Evolutionary conservation across 2,113 vertebrate species (phyloP).

Genomic region (Mobula birostris): DNA sequence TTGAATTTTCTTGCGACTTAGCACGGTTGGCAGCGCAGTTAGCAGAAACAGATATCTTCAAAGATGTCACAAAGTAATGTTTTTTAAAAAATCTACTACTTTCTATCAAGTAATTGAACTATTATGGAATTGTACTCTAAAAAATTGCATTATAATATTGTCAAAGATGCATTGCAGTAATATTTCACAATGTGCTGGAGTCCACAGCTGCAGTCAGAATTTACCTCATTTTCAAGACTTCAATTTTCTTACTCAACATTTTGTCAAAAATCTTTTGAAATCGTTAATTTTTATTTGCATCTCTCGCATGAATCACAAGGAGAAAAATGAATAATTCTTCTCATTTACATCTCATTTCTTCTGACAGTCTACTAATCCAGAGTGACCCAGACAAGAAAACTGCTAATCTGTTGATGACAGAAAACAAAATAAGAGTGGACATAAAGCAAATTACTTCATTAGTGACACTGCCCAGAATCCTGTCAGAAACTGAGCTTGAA

Average conservation of each 20-base stretch:
- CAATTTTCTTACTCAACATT: background rate
- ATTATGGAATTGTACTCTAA: background rate
- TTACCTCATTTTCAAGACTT: background rate
- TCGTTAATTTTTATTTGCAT: conserved; percentile 41
- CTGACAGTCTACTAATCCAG: conserved; percentile 53
- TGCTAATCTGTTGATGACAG: conserved; percentile 57
- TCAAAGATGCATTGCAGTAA: background rate
- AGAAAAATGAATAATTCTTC: conserved; percentile 47
- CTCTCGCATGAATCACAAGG: conserved; percentile 43
- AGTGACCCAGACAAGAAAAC: conserved; percentile 49
- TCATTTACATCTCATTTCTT: conserved; percentile 49
- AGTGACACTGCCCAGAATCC: conserved; percentile 47
- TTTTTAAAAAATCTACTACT: background rate
- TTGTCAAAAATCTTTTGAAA: background rate
- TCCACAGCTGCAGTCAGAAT: background rate
- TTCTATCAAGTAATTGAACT: background rate
- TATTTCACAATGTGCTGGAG: too few species aligned
- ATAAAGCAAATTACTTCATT: conserved; percentile 65
- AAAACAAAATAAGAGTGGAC: conserved; percentile 59
- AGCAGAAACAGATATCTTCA: background rate
- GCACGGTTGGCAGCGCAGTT: background rate
- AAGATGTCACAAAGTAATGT: conserved; percentile 10
- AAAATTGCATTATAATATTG: background rate
- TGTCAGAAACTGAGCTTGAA: conserved; percentile 47
- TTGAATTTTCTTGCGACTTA: background rate